Percentiles rank a stretch among this genome's conserved stretches.
Evolutionary conservation across 2,888 invertebrate genomes (phyloP).

Genomic region (Nemotelus pantherinus): DNA sequence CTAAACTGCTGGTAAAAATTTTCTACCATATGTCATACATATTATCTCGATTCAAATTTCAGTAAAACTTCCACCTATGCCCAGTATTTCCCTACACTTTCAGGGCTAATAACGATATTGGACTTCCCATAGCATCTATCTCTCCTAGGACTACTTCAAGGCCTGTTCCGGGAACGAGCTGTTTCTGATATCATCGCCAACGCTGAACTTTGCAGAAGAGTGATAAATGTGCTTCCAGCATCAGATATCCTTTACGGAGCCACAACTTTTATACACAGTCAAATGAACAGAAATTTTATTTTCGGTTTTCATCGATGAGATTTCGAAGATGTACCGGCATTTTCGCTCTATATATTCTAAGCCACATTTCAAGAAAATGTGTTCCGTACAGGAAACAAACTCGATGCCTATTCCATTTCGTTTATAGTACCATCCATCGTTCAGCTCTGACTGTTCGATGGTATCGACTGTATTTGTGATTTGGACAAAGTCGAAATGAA

Average conservation of each 20-base stretch:
- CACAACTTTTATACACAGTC: background rate
- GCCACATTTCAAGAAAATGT: slow-evolving; percentile 23
- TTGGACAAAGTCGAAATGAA: slow-evolving; percentile 3
- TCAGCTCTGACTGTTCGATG: background rate
- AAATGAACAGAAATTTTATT: background rate
- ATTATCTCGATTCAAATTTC: no score
- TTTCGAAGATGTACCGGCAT: background rate
- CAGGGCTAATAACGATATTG: no score
- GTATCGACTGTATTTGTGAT: slow-evolving; percentile 8
- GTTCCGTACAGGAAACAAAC: no score
- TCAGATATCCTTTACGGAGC: slow-evolving; percentile 28
- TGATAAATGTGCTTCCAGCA: slow-evolving; percentile 44
- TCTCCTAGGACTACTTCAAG: no score
- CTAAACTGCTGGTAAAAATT: no score
- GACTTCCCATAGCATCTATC: no score
- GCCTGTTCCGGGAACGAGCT: no score
- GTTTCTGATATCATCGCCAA: slow-evolving; percentile 6
- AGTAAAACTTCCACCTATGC: no score
- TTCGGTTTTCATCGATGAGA: no score
- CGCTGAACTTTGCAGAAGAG: background rate
- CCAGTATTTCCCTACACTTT: no score
- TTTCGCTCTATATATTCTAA: slow-evolving; percentile 4
- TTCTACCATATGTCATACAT: no score
- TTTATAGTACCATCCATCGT: background rate
- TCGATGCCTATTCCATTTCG: no score